phyloP scores from a whole-genome alignment of 2,797 vertebrate species.

The Coreius guichenoti region DNA sequence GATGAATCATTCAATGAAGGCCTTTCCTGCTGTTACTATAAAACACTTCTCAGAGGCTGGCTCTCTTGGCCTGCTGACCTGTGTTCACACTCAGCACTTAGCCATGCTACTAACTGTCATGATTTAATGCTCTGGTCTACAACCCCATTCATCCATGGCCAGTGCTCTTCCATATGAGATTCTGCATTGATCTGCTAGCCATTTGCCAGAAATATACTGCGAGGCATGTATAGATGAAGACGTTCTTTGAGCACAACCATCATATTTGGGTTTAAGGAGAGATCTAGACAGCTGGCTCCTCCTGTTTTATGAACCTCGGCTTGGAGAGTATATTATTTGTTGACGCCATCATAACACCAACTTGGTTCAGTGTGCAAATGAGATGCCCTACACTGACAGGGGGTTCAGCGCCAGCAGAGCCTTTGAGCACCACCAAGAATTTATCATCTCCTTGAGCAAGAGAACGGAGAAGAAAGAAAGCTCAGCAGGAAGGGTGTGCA shows the following conservation, averaged over 20 bases:
- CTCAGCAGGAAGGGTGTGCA: conserved; percentile 53
- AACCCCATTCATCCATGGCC: conserved; percentile 51
- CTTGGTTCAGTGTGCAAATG: conserved; percentile 41
- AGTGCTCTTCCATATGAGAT: conserved; percentile 5
- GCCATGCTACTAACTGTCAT: conserved; percentile 49
- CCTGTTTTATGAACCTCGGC: conserved; percentile 31
- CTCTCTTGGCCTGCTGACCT: conserved; percentile 68
- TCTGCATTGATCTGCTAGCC: conserved; percentile 56
- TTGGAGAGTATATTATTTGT: conserved; percentile 11
- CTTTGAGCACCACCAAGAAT: conserved; percentile 64
- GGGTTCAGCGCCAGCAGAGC: conserved; percentile 63
- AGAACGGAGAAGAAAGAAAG: conserved; percentile 56
- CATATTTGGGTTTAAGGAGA: conserved; percentile 76
- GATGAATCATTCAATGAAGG: conserved; percentile 73
- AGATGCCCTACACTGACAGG: conserved; percentile 47
- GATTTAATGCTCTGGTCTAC: conserved; percentile 67
- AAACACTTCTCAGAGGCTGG: conserved; percentile 61
- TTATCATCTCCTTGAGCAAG: conserved; percentile 65
- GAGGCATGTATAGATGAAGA: conserved; percentile 44
- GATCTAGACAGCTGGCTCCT: conserved; percentile 70
- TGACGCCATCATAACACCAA: conserved; percentile 11
- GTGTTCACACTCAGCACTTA: conserved; percentile 55
- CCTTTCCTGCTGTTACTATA: conserved; percentile 67
- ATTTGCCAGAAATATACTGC: conserved; percentile 54
- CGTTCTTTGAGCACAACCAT: conserved; percentile 68